Percentiles rank a stretch among this genome's conserved stretches.
Evolutionary conservation across 2,888 invertebrate genomes (phyloP).

Genomic region (Drosophila basisetae): DNA sequence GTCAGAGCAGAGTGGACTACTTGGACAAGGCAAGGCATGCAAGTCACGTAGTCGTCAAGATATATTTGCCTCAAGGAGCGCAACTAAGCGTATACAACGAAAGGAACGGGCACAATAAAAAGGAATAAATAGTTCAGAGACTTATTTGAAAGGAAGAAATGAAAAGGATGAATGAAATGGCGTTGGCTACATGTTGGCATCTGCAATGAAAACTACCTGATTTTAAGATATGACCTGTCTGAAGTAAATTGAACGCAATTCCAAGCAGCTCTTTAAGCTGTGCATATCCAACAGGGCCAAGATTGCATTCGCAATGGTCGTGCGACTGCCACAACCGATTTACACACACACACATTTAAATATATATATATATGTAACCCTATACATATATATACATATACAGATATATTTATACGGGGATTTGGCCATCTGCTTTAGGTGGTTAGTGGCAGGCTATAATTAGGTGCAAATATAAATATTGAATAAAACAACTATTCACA

Average conservation of each 20-base stretch:
- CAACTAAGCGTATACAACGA: neutral
- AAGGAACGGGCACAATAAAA: neutral
- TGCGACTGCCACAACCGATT: constrained; percentile 13
- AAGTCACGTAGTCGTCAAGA: constrained; percentile 15
- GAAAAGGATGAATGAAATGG: neutral
- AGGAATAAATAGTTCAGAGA: constrained; percentile 1
- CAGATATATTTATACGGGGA: neutral
- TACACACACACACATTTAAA: neutral
- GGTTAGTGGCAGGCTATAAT: neutral
- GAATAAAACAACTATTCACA: constrained; percentile 30
- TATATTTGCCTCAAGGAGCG: neutral
- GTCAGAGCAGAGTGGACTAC: neutral
- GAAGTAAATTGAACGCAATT: neutral
- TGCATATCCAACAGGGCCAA: constrained; percentile 22
- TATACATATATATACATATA: no score
- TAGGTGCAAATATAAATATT: constrained; percentile 30
- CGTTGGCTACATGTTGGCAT: neutral
- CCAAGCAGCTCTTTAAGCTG: constrained; percentile 3
- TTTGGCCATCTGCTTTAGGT: neutral
- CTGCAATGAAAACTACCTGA: neutral
- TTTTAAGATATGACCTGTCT: neutral
- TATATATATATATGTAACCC: neutral
- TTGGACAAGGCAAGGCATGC: constrained; percentile 8
- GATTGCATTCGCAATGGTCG: neutral
- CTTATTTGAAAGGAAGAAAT: neutral